phyloP scores from a whole-genome alignment of 2,888 invertebrate species.

The Byasa hedistus region DNA sequence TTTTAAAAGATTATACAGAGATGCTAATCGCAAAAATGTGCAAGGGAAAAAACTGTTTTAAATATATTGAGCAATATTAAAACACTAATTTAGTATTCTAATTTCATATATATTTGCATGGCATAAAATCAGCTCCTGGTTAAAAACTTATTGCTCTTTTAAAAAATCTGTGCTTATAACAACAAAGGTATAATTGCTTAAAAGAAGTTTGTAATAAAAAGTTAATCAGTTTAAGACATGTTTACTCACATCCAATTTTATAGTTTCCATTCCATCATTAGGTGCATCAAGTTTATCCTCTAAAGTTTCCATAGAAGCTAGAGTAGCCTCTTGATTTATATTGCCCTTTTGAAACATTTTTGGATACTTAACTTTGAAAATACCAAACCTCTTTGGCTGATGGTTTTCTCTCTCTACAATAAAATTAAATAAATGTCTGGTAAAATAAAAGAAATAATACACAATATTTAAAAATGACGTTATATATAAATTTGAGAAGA shows the following conservation, averaged over 20 bases:
- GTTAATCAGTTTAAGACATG: slow-evolving; percentile 35
- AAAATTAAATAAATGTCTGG: slow-evolving; percentile 10
- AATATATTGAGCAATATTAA: no score
- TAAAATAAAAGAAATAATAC: not conserved
- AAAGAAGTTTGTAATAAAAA: no score
- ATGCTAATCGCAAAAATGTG: no score
- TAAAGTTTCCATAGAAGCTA: slow-evolving; percentile 90
- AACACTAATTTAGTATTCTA: no score
- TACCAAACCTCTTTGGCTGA: slow-evolving; percentile 33
- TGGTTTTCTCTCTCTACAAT: slow-evolving; percentile 20
- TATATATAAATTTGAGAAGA: not conserved
- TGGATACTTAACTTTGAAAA: slow-evolving; percentile 62
- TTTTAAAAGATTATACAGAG: no score
- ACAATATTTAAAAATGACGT: not conserved
- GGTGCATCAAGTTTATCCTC: slow-evolving; percentile 86
- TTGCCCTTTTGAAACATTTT: slow-evolving; percentile 80
- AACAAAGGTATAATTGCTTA: no score
- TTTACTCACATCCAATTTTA: slow-evolving; percentile 82
- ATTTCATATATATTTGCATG: no score
- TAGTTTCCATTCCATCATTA: slow-evolving; percentile 87
- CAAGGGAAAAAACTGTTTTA: no score
- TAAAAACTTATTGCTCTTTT: no score
- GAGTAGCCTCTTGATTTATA: slow-evolving; percentile 82
- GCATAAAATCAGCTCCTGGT: no score
- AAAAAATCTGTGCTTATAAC: no score